phyloP scores from a whole-genome alignment of 64 coral and sea anemone species.

The Astreopora myriophthalma region DNA sequence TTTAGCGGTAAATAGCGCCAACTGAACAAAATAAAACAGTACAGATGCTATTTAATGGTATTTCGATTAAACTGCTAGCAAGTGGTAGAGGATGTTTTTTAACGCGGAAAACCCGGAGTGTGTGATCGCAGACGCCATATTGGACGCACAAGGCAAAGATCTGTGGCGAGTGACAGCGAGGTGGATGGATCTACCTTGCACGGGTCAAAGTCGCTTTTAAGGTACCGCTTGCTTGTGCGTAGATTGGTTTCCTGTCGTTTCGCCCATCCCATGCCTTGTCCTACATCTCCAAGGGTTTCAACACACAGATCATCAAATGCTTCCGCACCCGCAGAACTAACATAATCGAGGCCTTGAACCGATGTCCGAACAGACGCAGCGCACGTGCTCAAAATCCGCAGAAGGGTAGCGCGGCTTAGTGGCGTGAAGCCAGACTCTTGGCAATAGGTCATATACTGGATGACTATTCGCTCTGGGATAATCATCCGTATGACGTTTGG shows the following conservation, averaged over 20 bases:
- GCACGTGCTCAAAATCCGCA: constrained; percentile 26
- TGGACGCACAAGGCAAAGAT: not conserved
- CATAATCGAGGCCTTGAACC: constrained; percentile 50
- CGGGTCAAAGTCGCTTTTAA: constrained; percentile 42
- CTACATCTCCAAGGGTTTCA: constrained; percentile 54
- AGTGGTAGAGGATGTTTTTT: not conserved
- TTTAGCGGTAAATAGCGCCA: too few species aligned
- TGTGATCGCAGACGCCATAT: constrained; percentile 17
- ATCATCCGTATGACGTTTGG: constrained; percentile 60
- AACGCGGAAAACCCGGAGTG: not conserved
- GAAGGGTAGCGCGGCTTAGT: constrained; percentile 38
- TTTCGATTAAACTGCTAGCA: not conserved
- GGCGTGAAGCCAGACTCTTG: constrained; percentile 36
- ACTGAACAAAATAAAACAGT: not conserved
- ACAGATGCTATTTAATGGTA: not conserved
- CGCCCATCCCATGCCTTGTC: constrained; percentile 37
- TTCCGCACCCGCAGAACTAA: constrained; percentile 35
- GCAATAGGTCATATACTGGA: constrained; percentile 8
- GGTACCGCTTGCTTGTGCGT: constrained; percentile 40
- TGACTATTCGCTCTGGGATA: constrained; percentile 30
- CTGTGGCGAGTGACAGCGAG: not conserved
- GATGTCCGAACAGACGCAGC: constrained; percentile 47
- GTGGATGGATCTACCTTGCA: constrained; percentile 1
- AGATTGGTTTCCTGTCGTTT: constrained; percentile 19
- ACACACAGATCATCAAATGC: constrained; percentile 41